Conservation (phyloP, 2,888 invertebrate species). For the Meloe dianella region DNA sequence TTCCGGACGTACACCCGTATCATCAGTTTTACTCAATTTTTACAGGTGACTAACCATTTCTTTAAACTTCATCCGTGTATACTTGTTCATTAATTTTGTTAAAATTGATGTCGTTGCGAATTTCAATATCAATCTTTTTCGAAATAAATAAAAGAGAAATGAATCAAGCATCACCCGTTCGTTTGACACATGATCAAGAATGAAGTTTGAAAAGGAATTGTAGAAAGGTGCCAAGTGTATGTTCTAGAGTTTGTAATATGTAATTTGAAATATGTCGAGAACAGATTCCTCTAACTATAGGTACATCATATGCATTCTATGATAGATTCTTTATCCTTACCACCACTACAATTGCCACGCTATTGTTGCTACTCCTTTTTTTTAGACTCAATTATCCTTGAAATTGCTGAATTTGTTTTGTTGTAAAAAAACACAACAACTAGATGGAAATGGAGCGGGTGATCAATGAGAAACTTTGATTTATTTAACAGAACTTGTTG, state of each 20-base stretch:
- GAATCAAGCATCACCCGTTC: not conserved
- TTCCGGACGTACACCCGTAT: conserved; percentile 6
- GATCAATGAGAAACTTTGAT: too few relatives aligned
- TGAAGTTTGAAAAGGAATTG: not conserved
- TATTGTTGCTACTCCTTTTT: not conserved
- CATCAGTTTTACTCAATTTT: conserved; percentile 9
- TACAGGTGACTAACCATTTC: conserved; percentile 5
- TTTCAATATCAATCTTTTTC: not conserved
- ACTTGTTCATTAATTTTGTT: not conserved
- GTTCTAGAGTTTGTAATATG: conserved; percentile 39
- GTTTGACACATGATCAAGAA: not conserved
- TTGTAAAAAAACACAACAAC: conserved; percentile 23
- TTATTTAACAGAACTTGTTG: too few relatives aligned
- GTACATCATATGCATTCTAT: conserved; percentile 24
- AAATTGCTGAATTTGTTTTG: conserved; percentile 48
- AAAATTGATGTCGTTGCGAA: not conserved
- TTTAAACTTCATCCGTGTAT: conserved; percentile 2
- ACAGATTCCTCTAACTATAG: conserved; percentile 39
- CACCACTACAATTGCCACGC: not conserved
- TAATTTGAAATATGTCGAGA: conserved; percentile 46
- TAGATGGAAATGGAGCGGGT: too few relatives aligned
- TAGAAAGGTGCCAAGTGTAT: conserved; percentile 40
- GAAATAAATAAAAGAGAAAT: not conserved
- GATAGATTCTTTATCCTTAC: conserved; percentile 9
- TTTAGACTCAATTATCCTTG: conserved; percentile 47